These are phyloP conservation scores for Lamprotornis superbus DNA, from an alignment of 2,113 vertebrate species.

Conservation along the genomic window DNA sequence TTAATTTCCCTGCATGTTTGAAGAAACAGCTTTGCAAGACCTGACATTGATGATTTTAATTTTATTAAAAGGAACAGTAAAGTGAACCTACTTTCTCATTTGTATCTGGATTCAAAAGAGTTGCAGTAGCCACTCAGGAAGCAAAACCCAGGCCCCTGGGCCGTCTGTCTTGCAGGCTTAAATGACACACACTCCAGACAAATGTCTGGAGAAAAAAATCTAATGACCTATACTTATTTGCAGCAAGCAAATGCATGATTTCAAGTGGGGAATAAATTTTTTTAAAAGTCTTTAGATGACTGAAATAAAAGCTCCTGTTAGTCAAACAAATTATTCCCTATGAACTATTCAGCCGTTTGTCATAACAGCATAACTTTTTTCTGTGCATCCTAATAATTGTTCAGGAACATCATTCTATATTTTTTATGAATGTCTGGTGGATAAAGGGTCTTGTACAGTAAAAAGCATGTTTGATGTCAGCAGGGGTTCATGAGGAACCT, in stretches of 20 bases:
- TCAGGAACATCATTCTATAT: neutral
- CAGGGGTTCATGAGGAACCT: neutral
- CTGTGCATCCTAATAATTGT: neutral
- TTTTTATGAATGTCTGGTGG: neutral
- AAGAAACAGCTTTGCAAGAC: neutral
- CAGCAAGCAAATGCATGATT: neutral
- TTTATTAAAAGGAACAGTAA: neutral
- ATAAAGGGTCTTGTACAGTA: neutral
- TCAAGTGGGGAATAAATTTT: neutral
- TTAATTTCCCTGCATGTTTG: neutral
- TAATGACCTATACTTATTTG: neutral
- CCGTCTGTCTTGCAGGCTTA: neutral
- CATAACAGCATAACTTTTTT: neutral
- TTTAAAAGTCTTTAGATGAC: neutral
- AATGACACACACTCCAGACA: neutral
- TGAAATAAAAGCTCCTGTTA: neutral
- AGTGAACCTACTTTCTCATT: neutral
- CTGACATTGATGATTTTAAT: neutral
- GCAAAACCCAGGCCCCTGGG: neutral
- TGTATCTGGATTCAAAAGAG: neutral
- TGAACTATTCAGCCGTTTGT: neutral
- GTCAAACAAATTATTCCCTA: neutral
- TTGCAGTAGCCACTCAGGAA: neutral
- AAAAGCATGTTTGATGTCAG: conserved; percentile 5
- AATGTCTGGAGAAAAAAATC: neutral